A percentile compares a stretch with the other conserved stretches of the same genome.
Evolutionary conservation across 1,140 invertebrate genomes (phyloP).

Genomic region (Lasioglossum albipes): DNA sequence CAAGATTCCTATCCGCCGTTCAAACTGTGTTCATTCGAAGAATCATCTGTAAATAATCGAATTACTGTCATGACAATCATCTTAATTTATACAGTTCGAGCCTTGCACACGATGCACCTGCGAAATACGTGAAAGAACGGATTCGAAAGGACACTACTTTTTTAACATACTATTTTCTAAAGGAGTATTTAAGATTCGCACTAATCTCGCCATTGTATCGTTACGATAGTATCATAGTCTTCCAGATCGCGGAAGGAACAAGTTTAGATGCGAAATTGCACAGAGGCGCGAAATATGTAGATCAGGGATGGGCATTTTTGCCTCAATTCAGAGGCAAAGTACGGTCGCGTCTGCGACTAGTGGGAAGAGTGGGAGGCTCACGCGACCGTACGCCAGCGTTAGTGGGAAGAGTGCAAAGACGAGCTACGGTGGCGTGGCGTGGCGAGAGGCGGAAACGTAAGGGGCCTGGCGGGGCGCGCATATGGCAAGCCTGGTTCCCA

Average conservation of each 20-base stretch:
- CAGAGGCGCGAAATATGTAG: not conserved
- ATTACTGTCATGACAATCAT: slow-evolving; percentile 40
- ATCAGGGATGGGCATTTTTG: no score
- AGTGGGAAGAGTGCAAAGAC: no score
- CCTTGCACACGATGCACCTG: not conserved
- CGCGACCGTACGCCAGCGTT: no score
- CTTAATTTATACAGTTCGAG: slow-evolving; percentile 38
- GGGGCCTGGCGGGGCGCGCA: no score
- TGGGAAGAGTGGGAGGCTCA: no score
- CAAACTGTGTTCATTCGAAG: slow-evolving; percentile 19
- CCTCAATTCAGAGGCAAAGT: no score
- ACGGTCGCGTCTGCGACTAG: no score
- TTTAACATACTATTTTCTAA: slow-evolving; percentile 9
- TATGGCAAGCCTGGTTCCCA: no score
- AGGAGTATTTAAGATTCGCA: not conserved
- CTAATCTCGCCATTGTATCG: not conserved
- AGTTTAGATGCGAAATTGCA: not conserved
- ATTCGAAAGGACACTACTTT: not conserved
- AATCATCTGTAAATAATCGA: slow-evolving; percentile 49
- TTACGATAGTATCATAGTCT: slow-evolving; percentile 22
- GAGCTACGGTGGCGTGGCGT: no score
- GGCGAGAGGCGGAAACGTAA: no score
- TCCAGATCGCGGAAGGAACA: not conserved
- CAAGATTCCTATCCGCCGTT: slow-evolving; percentile 42
- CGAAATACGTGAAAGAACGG: not conserved